These are phyloP conservation scores for Triplophysa siluroides DNA, from an alignment of 2,113 vertebrate species.

Conservation along the genomic window DNA sequence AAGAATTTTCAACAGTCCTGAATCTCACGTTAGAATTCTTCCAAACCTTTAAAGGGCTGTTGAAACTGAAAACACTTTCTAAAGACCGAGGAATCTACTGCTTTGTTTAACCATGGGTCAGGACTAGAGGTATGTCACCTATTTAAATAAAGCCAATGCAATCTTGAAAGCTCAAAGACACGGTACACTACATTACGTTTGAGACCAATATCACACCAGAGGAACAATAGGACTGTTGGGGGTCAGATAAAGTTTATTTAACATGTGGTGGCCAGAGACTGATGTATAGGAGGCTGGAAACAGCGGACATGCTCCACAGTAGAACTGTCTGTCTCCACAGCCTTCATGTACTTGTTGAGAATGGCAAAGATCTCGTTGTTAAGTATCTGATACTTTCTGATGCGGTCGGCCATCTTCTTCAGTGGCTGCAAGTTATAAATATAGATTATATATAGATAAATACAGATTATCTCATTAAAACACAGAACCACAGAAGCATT, in stretches of 20 bases:
- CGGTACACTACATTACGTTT: slow-evolving; percentile 23
- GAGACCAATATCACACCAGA: slow-evolving; percentile 22
- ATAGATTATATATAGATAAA: too few relatives aligned
- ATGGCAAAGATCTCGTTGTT: slow-evolving; percentile 99
- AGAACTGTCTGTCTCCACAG: slow-evolving; percentile 97
- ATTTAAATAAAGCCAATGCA: slow-evolving; percentile 19
- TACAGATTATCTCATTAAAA: neutral
- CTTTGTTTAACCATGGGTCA: slow-evolving; percentile 29
- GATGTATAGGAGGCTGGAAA: slow-evolving; percentile 99
- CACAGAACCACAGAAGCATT: neutral
- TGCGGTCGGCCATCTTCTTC: slow-evolving; percentile 99
- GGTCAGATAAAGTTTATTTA: slow-evolving; percentile 67
- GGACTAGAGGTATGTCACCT: slow-evolving; percentile 38
- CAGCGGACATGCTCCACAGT: slow-evolving; percentile 98
- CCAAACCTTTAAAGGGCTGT: neutral
- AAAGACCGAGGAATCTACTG: slow-evolving; percentile 22
- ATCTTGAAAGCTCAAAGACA: slow-evolving; percentile 27
- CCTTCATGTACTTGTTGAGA: slow-evolving; percentile 99
- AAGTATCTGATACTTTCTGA: slow-evolving; percentile 98
- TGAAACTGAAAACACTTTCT: slow-evolving; percentile 30
- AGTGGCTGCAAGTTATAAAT: slow-evolving; percentile 78
- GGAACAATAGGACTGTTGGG: slow-evolving; percentile 30
- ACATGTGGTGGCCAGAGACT: slow-evolving; percentile 97
- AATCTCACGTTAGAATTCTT: slow-evolving; percentile 12
- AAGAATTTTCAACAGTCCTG: slow-evolving; percentile 1